Conservation (phyloP, 2,888 invertebrate genomes). For the Eupithecia pulchellata region DNA sequence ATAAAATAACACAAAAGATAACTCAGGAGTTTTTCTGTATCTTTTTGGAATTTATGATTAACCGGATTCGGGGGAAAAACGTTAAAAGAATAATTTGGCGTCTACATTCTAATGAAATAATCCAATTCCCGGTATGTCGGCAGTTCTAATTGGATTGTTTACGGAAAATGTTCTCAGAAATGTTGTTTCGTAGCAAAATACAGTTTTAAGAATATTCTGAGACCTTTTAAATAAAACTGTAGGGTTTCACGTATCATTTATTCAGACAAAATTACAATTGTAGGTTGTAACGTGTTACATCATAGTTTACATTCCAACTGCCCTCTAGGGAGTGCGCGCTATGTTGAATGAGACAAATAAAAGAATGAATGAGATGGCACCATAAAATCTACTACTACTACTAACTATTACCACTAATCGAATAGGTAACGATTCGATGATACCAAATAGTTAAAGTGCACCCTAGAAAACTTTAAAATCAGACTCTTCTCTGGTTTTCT, state of each 20-base stretch:
- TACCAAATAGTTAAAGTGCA: too few relatives aligned
- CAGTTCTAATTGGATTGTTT: conserved; percentile 1
- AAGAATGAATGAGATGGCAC: too few relatives aligned
- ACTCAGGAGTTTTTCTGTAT: background rate
- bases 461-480: too few relatives aligned
- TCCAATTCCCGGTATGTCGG: background rate
- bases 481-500: background rate
- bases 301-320: too few relatives aligned
- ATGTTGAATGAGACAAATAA: too few relatives aligned
- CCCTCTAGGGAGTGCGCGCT: too few relatives aligned
- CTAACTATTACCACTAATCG: too few relatives aligned
- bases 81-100: background rate
- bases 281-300: too few relatives aligned
- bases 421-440: too few relatives aligned
- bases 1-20: background rate
- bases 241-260: too few relatives aligned
- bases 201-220: background rate
- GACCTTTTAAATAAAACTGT: background rate
- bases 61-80: background rate
- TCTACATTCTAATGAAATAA: conserved; percentile 8
- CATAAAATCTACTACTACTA: too few relatives aligned
- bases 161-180: conserved; percentile 4
- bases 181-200: background rate
- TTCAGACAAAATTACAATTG: too few relatives aligned
- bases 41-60: background rate